A percentile compares a stretch with the other conserved stretches of the same genome.
Evolutionary conservation across 2,888 invertebrate species (phyloP).

Genomic region (Conchocele bisecta): DNA sequence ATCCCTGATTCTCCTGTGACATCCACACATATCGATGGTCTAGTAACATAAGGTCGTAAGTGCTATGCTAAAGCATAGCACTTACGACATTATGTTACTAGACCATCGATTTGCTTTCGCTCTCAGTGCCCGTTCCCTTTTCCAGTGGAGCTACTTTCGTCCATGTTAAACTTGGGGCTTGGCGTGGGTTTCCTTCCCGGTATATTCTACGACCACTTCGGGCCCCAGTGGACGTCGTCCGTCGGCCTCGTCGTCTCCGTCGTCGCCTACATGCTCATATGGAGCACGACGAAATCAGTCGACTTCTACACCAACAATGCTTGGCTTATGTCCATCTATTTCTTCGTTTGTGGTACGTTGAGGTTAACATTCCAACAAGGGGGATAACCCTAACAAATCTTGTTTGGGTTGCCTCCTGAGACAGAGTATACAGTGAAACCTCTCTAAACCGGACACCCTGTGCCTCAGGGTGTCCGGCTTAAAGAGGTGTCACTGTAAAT

Average conservation of each 20-base stretch:
- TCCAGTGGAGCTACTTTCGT: slow-evolving; percentile 62
- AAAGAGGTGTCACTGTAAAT: too few relatives aligned
- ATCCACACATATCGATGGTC: too few relatives aligned
- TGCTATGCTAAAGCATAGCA: too few relatives aligned
- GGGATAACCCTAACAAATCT: too few relatives aligned
- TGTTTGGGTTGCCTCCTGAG: too few relatives aligned
- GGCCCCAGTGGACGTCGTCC: slow-evolving; percentile 52
- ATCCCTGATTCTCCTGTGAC: too few relatives aligned
- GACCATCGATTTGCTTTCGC: neutral
- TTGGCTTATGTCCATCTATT: slow-evolving; percentile 58
- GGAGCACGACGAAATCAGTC: slow-evolving; percentile 53
- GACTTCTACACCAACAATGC: slow-evolving; percentile 49
- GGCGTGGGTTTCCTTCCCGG: slow-evolving; percentile 66
- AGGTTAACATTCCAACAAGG: too few relatives aligned
- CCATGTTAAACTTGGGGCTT: slow-evolving; percentile 61
- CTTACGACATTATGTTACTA: too few relatives aligned
- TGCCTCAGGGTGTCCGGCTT: too few relatives aligned
- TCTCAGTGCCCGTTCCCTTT: neutral
- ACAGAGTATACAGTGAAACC: too few relatives aligned
- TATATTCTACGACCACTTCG: slow-evolving; percentile 61
- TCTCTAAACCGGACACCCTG: too few relatives aligned
- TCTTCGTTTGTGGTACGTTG: slow-evolving; percentile 57
- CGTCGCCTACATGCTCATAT: slow-evolving; percentile 54
- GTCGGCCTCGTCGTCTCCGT: slow-evolving; percentile 54
- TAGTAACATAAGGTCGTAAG: too few relatives aligned